These are phyloP conservation scores for Amphipoea oculea DNA, from an alignment of 2,888 invertebrate species.

Conservation along the genomic window DNA sequence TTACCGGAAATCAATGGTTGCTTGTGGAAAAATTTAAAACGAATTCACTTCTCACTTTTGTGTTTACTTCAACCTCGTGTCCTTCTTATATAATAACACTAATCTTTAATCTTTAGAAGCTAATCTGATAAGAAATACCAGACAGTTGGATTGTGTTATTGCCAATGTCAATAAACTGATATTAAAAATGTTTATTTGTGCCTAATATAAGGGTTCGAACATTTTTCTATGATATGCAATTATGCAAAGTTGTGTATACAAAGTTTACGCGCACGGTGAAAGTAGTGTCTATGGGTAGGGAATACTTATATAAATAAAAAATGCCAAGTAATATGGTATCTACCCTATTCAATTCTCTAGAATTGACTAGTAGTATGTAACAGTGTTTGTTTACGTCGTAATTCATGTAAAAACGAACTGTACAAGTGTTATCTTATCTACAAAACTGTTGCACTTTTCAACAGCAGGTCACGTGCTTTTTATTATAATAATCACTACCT, in stretches of 20 bases:
- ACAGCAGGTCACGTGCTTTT: not conserved
- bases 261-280: too few relatives aligned
- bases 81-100: slow-evolving; percentile 36
- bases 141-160: slow-evolving; percentile 56
- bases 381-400: not conserved
- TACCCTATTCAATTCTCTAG: not conserved
- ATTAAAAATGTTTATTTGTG: slow-evolving; percentile 1
- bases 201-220: too few relatives aligned
- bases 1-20: not conserved
- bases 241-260: too few relatives aligned
- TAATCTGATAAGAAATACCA: slow-evolving; percentile 67
- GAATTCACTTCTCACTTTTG: not conserved
- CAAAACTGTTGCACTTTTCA: not conserved
- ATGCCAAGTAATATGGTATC: too few relatives aligned
- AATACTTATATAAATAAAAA: too few relatives aligned
- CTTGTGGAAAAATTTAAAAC: not conserved
- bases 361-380: not conserved
- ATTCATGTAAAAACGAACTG: not conserved
- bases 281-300: too few relatives aligned
- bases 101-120: slow-evolving; percentile 44
- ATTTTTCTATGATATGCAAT: too few relatives aligned
- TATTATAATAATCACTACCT: not conserved
- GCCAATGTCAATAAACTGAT: slow-evolving; percentile 53
- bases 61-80: slow-evolving; percentile 39
- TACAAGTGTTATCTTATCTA: not conserved